These are phyloP conservation scores for Athrips mouffetella DNA, from an alignment of 2,888 invertebrate genomes.

Conservation along the genomic window DNA sequence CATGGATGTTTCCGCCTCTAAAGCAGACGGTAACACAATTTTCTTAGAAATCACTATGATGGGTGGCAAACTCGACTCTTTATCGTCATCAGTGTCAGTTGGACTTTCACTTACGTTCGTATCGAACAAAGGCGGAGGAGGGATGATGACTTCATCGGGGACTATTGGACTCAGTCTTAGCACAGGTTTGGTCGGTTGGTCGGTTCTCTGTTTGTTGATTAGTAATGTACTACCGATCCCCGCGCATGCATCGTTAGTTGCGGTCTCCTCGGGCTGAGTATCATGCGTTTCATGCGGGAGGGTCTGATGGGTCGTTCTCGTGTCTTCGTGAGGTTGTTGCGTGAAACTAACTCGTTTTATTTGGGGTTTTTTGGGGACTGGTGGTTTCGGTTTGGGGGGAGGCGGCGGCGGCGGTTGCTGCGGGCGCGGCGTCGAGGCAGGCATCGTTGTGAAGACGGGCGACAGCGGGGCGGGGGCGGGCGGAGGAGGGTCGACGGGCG, in stretches of 20 bases:
- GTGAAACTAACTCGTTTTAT: constrained; percentile 75
- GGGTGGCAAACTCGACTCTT: constrained; percentile 48
- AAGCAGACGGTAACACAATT: constrained; percentile 59
- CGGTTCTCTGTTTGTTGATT: constrained; percentile 55
- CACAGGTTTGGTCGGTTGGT: constrained; percentile 49
- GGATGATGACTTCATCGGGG: constrained; percentile 69
- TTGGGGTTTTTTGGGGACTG: constrained; percentile 71
- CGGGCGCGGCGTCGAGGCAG: constrained; percentile 41
- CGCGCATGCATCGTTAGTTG: constrained; percentile 73
- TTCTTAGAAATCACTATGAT: constrained; percentile 64
- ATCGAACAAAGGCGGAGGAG: constrained; percentile 72
- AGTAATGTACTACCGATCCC: constrained; percentile 57
- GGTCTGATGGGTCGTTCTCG: constrained; percentile 36
- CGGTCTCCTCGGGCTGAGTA: constrained; percentile 35
- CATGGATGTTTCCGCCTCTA: constrained; percentile 67
- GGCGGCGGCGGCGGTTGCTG: constrained; percentile 51
- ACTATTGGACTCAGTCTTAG: constrained; percentile 52
- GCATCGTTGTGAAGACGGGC: no score
- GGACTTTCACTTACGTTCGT: constrained; percentile 62
- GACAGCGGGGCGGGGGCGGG: constrained; percentile 32
- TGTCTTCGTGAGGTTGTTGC: constrained; percentile 50
- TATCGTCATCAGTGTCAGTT: constrained; percentile 42
- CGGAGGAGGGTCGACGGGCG: constrained; percentile 37
- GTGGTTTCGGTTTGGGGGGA: constrained; percentile 64
- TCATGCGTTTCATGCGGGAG: constrained; percentile 58